Evolutionary conservation across 1,140 invertebrate genomes (phyloP), one percentile per base, ranked within the genome.

Genomic region (Hesperophylax magnus): DNA sequence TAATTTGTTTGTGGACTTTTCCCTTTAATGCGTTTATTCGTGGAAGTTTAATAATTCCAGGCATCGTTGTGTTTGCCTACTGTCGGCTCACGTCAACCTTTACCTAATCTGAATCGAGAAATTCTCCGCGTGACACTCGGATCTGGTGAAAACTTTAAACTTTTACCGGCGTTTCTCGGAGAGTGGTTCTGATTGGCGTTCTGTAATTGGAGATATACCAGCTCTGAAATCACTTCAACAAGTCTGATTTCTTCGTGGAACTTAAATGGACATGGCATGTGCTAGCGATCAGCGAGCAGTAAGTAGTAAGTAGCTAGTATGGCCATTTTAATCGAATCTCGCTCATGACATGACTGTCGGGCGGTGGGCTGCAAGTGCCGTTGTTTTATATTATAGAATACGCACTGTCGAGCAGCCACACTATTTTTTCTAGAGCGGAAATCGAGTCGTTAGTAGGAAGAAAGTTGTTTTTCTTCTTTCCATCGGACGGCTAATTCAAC

Each of bases 341-440:
- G n/a, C 24, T 34, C 22, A 18, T 22, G 56, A 58, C 56, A 58
- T 24, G 61, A 17, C 15, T 24, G 69, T 15, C n/a, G 18, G 22
- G 7, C 17, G 18, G 67, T 79, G 31, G 67, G 77, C n/a, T 58
- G 78, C 78, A 80, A 71, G 78, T 80, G 78, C 69, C 78, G 69
- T 63, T 65, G 54, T 9, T 72, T 56, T 53, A 20, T n/a, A n/a
- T n/a, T n/a, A 74, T 24, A n/a, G 56, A 79, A 52, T 72, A 79
- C 71, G 78, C 69, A 65, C 56, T 31, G 71, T 34, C 60, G 27
- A 56, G 34, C 71, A 61, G 54, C 61, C 63, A 47, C 18, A n/a
- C 7, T 67, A 72, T 72, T 72, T 80, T 80, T 80, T 80, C 56
- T 75, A 74, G 78, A 80, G 71, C 78, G 78, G 78, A 80, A 80